A percentile compares a stretch with the other conserved stretches of the same genome.
Conservation (phyloP, 2,113 vertebrate genomes). For the Onychostruthus taczanowskii region DNA sequence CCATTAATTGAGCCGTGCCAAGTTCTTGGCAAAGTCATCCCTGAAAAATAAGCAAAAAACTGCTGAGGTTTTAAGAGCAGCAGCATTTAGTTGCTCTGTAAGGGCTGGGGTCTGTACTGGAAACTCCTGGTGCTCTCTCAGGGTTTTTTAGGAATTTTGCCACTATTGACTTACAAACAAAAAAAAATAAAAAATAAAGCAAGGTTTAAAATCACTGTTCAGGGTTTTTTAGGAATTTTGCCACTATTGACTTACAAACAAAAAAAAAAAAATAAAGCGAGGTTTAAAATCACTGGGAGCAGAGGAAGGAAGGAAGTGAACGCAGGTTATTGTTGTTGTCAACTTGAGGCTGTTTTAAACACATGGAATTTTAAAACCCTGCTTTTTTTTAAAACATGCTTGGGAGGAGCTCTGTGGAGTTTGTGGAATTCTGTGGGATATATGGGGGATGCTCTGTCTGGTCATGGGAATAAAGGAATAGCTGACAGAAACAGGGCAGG, state of each 20-base stretch:
- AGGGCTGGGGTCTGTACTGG: background rate
- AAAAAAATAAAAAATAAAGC: background rate
- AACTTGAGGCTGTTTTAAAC: slow-evolving; percentile 6
- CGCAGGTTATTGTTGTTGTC: slow-evolving; percentile 49
- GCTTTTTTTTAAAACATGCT: background rate
- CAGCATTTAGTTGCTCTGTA: background rate
- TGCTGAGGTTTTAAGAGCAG: slow-evolving; percentile 24
- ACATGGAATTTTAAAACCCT: background rate
- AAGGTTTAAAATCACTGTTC: background rate
- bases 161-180: background rate
- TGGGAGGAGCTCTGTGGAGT: background rate
- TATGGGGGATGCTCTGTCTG: background rate
- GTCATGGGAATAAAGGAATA: background rate
- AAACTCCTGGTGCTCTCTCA: background rate
- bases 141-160: slow-evolving; percentile 38
- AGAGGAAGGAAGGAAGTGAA: slow-evolving; percentile 56
- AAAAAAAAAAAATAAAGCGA: background rate
- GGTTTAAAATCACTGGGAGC: background rate
- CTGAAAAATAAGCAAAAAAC: background rate
- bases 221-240: slow-evolving; percentile 35
- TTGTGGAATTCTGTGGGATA: background rate
- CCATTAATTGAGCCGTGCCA: background rate
- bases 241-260: background rate
- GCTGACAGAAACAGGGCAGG: background rate
- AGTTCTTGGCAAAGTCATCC: background rate